Evolutionary conservation across 1,140 invertebrate species (phyloP).

Genomic region (Bombyx mori): DNA sequence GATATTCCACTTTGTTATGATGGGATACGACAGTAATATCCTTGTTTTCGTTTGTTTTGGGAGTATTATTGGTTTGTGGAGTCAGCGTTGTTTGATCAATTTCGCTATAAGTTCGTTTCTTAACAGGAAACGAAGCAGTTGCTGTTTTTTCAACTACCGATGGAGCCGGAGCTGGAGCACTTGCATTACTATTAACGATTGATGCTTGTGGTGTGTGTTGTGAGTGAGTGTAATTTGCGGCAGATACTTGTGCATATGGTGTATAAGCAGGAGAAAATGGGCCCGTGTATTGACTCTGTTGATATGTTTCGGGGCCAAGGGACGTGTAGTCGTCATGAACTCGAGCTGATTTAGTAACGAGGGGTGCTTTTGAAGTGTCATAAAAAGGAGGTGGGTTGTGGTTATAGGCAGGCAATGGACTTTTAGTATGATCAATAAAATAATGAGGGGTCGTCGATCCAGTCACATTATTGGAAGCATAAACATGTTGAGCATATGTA

Average conservation of each 20-base stretch:
- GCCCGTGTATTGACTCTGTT: conserved; percentile 58
- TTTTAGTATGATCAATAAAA: conserved; percentile 60
- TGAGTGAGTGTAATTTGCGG: conserved; percentile 47
- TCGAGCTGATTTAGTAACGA: conserved; percentile 40
- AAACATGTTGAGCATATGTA: conserved; percentile 75
- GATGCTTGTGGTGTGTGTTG: conserved; percentile 39
- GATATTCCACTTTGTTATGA: conserved; percentile 32
- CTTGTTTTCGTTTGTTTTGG: conserved; percentile 28
- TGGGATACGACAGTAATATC: conserved; percentile 1
- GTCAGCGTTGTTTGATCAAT: conserved; percentile 25
- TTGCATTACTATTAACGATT: conserved; percentile 15
- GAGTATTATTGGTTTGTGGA: conserved; percentile 11
- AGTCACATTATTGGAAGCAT: conserved; percentile 68
- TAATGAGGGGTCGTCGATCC: conserved; percentile 52
- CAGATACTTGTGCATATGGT: conserved; percentile 35
- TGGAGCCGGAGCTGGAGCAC: conserved; percentile 26
- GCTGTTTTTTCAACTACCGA: conserved; percentile 20
- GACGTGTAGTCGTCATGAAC: conserved; percentile 47
- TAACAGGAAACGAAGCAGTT: conserved; percentile 58
- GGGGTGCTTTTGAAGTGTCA: conserved; percentile 68
- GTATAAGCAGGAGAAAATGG: conserved; percentile 58
- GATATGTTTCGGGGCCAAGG: conserved; percentile 55
- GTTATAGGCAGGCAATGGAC: conserved; percentile 55
- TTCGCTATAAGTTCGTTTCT: conserved; percentile 75
- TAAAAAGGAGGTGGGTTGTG: conserved; percentile 67